These are phyloP conservation scores for Agrilus planipennis DNA, from an alignment of 1,140 invertebrate genomes.

Conservation along the genomic window DNA sequence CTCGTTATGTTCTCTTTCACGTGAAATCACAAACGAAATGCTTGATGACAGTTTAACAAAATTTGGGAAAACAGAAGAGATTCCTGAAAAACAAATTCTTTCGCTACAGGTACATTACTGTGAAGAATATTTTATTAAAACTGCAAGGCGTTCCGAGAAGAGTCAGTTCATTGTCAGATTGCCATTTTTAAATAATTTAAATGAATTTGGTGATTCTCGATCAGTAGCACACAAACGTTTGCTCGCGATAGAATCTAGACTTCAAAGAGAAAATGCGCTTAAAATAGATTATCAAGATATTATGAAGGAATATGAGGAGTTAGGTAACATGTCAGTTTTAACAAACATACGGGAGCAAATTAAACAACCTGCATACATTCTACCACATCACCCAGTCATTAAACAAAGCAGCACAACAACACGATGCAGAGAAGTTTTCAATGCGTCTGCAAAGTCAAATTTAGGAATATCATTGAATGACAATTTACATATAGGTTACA, in stretches of 20 bases:
- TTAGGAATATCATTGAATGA: background rate
- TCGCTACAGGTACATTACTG: background rate
- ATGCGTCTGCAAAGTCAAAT: constrained; percentile 1
- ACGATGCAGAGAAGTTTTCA: constrained; percentile 25
- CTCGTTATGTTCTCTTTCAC: background rate
- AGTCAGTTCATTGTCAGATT: background rate
- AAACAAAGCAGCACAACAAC: constrained; percentile 17
- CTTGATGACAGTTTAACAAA: background rate
- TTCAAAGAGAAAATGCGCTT: background rate
- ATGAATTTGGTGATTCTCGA: background rate
- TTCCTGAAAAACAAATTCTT: background rate
- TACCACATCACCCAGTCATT: constrained; percentile 27
- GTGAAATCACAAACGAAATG: background rate
- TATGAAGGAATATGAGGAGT: background rate
- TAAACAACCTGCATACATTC: constrained; percentile 2
- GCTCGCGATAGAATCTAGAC: background rate
- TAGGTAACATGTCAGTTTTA: background rate
- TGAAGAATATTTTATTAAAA: background rate
- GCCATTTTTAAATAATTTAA: background rate
- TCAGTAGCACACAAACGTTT: background rate
- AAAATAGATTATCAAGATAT: background rate
- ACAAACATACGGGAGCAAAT: background rate
- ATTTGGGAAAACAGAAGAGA: background rate
- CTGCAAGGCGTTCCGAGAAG: background rate
- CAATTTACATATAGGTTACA: background rate